Base-by-base conservation (phyloP, 2,888 invertebrate species). In the Drosophila kanekoi region DNA sequence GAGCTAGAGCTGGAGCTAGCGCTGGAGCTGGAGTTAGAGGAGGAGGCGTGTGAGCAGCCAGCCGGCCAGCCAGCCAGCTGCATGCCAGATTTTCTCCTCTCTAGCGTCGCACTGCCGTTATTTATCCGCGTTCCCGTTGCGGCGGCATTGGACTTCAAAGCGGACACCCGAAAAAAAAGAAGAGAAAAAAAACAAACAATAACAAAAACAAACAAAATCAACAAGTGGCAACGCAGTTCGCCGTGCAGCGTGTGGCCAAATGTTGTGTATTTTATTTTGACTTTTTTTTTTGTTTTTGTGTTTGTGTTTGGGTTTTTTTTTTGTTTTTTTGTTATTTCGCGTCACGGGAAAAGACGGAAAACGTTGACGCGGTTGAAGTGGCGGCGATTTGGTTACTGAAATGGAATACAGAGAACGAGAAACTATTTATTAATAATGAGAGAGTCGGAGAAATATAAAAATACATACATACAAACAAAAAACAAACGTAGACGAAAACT, bases 341-440 rank as follows among this genome's bases (percentile, higher is more conserved):
- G 18, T 9, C 13, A 28, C 28, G 28, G 11, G 23, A 11, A 51
- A 52, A 52, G 54, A 43, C 58, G 57, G 57, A 66, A 70, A 77
- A 83, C 86, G 64, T 72, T 82, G 67, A 79, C 72, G 72, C 73
- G 78, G 65, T 69, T 80, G 74, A 65, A 76, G 63, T 71, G 89
- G 65, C 81, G 65, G 72, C 81, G 81, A 66, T 81, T 85, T 81
- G 81, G 66, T 68, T 81, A 85, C 85, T 85, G 85, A 89, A 85
- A 85, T 83, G 79, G 76, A 85, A 84, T 74, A 74, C 57, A 86
- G 76, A 88, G 84, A 86, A 86, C 70, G 89, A 85, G 89, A 85
- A 84, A 85, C 87, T 87, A 87, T 85, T 85, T 85, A 87, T 89
- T 85, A 85, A 89, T 89, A 85, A 83, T 86, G 87, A 72, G 83